Evolutionary conservation across 2,888 invertebrate species (phyloP), one percentile per base, ranked within the genome.

Genomic region (Octonoba sinensis): DNA sequence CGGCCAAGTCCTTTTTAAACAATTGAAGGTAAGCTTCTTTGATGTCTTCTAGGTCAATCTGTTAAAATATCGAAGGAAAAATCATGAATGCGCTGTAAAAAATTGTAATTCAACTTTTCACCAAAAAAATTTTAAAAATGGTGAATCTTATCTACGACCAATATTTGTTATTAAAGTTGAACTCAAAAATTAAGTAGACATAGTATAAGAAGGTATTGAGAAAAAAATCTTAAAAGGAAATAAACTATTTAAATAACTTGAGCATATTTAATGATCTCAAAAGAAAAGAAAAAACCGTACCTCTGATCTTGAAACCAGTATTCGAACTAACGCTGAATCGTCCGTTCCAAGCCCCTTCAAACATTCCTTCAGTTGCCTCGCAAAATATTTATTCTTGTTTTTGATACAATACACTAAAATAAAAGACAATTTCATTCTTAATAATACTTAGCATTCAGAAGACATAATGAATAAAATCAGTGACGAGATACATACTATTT

Each of bases 271-370:
- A 62, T 8, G 22, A 16, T 11, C 1, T 36, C 3, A 62, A 36
- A n/a, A n/a, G 6, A n/a, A n/a, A 36, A 12, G 6, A 57, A 20
- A 3, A 18, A 84, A 87, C 20, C 59, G 62, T 79, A 92, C 89
- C 91, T 96, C 94, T 86, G 92, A 92, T 86, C 96, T 92, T 0
- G 95, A 94, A 69, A 95, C 93, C 86, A 96, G 91, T 74, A 96
- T 90, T 87, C 96, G 93, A 86, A 96, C 96, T 85, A 97, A 90
- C 86, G 94, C 93, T 66, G 92, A 91, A 88, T 97, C 96, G 87
- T 95, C 93, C 3, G 96, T 97, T 82, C 96, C 97, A 84, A 94
- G 88, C 1, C 97, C 96, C 87, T 88, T 86, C 94, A 97, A 95
- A 74, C 94, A 93, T 87, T 94, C 93, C 89, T 96, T 93, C 71